Conservation (phyloP, 2,797 vertebrate genomes). For the Crocidura indochinensis region DNA sequence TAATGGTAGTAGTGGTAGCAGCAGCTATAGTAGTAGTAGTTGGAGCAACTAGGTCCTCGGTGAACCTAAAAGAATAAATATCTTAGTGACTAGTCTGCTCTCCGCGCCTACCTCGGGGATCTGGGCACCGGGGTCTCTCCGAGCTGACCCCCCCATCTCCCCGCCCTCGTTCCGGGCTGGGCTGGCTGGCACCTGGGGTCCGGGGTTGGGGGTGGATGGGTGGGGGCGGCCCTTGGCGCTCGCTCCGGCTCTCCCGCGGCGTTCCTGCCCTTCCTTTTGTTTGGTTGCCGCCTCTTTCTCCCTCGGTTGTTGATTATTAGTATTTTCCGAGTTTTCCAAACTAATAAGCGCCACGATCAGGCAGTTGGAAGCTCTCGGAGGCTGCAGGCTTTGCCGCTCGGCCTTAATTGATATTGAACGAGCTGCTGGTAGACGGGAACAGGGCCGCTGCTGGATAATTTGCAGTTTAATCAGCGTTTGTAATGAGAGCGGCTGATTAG, state of each 20-base stretch:
- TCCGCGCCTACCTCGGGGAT: conserved; percentile 85
- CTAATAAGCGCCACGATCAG: conserved; percentile 99
- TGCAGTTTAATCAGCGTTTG: conserved; percentile 99
- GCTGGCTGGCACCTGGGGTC: conserved; percentile 29
- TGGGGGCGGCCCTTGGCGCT: not conserved
- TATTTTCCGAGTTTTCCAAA: conserved; percentile 99
- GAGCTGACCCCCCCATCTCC: not conserved
- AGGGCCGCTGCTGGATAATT: conserved; percentile 99
- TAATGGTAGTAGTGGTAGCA: too few species aligned
- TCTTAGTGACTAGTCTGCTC: conserved; percentile 90
- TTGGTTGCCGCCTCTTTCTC: conserved; percentile 88
- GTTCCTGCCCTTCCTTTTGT: conserved; percentile 78
- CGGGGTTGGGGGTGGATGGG: not conserved
- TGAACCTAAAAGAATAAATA: conserved; percentile 88
- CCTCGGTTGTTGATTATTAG: conserved; percentile 97
- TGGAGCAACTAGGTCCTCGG: conserved; percentile 83
- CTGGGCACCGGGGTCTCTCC: not conserved
- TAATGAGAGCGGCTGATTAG: conserved; percentile 99
- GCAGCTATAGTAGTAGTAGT: too few species aligned
- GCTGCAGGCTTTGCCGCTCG: conserved; percentile 96
- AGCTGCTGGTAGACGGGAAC: conserved; percentile 98
- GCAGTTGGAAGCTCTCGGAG: conserved; percentile 95
- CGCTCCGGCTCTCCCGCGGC: not conserved
- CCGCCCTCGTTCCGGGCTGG: not conserved
- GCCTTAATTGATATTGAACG: conserved; percentile 99